phyloP scores from a whole-genome alignment of 2,888 invertebrate genomes.

The Hedychridium roseum region DNA sequence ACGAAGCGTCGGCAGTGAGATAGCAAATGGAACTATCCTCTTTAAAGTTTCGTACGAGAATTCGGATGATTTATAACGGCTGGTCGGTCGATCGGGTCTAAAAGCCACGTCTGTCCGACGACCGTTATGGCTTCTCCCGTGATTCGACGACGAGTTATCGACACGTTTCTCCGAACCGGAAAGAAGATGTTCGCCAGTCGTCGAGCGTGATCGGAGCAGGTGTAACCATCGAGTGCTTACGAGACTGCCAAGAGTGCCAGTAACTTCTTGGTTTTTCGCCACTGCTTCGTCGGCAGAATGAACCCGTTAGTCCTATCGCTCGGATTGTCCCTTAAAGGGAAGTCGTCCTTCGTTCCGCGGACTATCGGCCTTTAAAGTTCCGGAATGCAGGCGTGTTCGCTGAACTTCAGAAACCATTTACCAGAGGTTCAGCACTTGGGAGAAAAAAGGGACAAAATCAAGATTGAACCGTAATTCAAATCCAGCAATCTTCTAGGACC shows the following conservation, averaged over 20 bases:
- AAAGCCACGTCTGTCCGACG: no score
- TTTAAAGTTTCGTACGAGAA: no score
- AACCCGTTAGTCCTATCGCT: conserved; percentile 55
- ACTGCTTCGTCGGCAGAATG: conserved; percentile 38
- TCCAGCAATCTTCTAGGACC: no score
- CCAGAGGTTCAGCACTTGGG: background rate
- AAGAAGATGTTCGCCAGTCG: conserved; percentile 12
- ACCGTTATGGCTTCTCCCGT: no score
- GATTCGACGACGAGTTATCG: no score
- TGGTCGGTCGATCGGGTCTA: no score
- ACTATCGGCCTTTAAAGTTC: no score
- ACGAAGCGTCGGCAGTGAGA: background rate
- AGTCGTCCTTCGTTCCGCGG: conserved; percentile 37
- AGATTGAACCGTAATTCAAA: conserved; percentile 4
- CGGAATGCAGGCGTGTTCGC: no score
- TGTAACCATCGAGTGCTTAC: conserved; percentile 23
- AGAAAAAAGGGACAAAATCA: background rate
- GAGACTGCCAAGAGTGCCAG: conserved; percentile 14
- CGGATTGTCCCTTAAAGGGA: conserved; percentile 48
- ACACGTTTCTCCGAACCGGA: no score
- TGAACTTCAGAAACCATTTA: no score
- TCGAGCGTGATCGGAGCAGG: conserved; percentile 19
- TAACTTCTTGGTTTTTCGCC: conserved; percentile 21
- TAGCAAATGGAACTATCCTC: no score
- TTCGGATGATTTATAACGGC: no score